These are phyloP conservation scores for Dione vanillae DNA, from an alignment of 2,888 invertebrate species.

Conservation along the genomic window DNA sequence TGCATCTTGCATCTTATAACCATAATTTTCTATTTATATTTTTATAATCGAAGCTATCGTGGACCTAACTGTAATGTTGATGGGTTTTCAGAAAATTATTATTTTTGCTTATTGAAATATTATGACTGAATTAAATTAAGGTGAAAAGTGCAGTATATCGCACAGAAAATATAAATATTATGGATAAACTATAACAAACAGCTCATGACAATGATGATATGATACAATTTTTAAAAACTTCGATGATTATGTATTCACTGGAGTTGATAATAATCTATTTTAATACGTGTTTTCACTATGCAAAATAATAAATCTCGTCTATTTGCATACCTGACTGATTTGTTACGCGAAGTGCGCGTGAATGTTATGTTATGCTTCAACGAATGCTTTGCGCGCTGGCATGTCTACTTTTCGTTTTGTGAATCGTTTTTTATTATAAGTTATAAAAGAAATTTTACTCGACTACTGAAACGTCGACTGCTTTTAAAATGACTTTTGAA, in stretches of 20 bases:
- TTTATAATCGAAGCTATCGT: too few relatives aligned
- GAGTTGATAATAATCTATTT: neutral
- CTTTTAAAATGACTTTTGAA: neutral
- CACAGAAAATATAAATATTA: too few relatives aligned
- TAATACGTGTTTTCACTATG: constrained; percentile 9
- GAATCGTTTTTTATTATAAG: constrained; percentile 30
- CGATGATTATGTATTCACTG: neutral
- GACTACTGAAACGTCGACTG: neutral
- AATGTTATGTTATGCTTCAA: constrained; percentile 39
- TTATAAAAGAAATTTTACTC: constrained; percentile 5
- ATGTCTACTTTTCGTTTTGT: constrained; percentile 28
- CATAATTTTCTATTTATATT: too few relatives aligned
- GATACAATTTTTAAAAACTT: too few relatives aligned
- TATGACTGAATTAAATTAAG: too few relatives aligned
- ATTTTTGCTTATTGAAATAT: too few relatives aligned
- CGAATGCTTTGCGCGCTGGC: constrained; percentile 37
- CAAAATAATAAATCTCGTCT: constrained; percentile 28
- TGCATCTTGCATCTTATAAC: too few relatives aligned
- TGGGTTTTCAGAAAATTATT: too few relatives aligned
- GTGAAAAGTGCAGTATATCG: too few relatives aligned
- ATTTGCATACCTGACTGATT: constrained; percentile 37
- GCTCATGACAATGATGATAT: constrained; percentile 3
- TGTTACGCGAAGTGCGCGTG: constrained; percentile 38
- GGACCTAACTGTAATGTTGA: too few relatives aligned
- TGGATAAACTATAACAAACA: too few relatives aligned